Percentiles rank a stretch among this genome's conserved stretches.
phyloP scores from a whole-genome alignment of 2,888 invertebrate species.

The Lamproptera curius region DNA sequence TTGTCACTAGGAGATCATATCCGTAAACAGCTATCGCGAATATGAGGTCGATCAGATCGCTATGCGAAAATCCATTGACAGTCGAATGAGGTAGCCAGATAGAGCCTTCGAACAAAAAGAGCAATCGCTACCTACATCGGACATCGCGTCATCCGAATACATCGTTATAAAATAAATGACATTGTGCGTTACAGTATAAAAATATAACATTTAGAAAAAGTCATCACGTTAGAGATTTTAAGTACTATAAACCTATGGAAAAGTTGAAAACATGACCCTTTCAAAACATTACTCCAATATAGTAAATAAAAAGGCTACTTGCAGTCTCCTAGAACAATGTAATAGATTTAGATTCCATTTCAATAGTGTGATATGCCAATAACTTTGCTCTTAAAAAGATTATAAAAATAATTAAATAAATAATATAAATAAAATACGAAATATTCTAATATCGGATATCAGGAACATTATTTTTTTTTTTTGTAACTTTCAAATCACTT shows the following conservation, averaged over 20 bases:
- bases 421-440: slow-evolving; percentile 19
- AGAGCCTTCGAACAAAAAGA: slow-evolving; percentile 16
- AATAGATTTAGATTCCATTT: slow-evolving; percentile 3
- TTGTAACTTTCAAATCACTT: slow-evolving; percentile 8
- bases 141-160: slow-evolving; percentile 16
- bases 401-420: slow-evolving; percentile 12
- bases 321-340: slow-evolving; percentile 19
- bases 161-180: slow-evolving; percentile 13
- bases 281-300: slow-evolving; percentile 11
- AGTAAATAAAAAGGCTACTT: slow-evolving; percentile 18
- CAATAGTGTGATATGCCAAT: slow-evolving; percentile 6
- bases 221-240: slow-evolving; percentile 12
- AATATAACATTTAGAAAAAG: slow-evolving; percentile 21
- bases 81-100: slow-evolving; percentile 22
- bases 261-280: slow-evolving; percentile 8
- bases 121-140: slow-evolving; percentile 17
- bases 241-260: slow-evolving; percentile 19
- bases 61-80: slow-evolving; percentile 18
- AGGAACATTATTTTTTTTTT: slow-evolving; percentile 15
- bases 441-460: slow-evolving; percentile 10
- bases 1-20: slow-evolving; percentile 20
- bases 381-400: slow-evolving; percentile 6
- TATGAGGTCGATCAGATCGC: slow-evolving; percentile 14
- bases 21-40: slow-evolving; percentile 9
- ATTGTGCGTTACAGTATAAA: slow-evolving; percentile 22